A percentile compares a stretch with the other conserved stretches of the same genome.
These are phyloP conservation scores for Drosophila sechellia DNA, from an alignment of 1,140 invertebrate species.

Conservation along the genomic window DNA sequence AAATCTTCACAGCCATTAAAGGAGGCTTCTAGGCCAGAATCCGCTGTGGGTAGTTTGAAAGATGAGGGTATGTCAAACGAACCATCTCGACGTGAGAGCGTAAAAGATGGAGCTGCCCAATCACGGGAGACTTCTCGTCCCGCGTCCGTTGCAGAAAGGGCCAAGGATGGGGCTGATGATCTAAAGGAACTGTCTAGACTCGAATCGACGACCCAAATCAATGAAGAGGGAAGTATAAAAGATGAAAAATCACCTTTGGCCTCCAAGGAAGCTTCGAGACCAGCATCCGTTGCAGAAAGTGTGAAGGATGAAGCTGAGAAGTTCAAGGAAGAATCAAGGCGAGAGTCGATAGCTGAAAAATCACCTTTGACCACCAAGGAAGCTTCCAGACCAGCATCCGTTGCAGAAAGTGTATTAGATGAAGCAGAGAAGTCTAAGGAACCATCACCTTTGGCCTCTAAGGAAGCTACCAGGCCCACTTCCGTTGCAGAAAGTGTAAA, in stretches of 20 bases:
- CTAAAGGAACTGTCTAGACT: too few species aligned
- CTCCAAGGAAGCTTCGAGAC: not conserved
- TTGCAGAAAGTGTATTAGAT: slow-evolving; percentile 12
- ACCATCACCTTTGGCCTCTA: not conserved
- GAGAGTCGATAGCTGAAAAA: not conserved
- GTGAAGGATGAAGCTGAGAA: slow-evolving; percentile 2
- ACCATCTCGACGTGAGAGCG: slow-evolving; percentile 34
- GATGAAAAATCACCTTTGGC: not conserved
- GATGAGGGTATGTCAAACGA: slow-evolving; percentile 44
- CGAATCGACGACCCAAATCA: too few species aligned
- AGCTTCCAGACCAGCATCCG: slow-evolving; percentile 45
- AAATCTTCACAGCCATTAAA: slow-evolving; percentile 12
- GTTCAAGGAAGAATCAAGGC: too few species aligned
- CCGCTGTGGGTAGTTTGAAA: slow-evolving; percentile 1
- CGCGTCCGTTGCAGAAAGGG: slow-evolving; percentile 12
- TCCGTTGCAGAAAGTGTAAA: slow-evolving; percentile 7
- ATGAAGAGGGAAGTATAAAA: not conserved
- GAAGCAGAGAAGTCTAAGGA: slow-evolving; percentile 11
- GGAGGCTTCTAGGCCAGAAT: slow-evolving; percentile 15
- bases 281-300: not conserved
- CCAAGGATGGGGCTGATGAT: not conserved
- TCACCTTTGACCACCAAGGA: slow-evolving; percentile 14
- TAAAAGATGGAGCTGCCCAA: slow-evolving; percentile 19
- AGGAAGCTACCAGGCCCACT: not conserved
- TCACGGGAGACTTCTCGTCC: slow-evolving; percentile 25